Base-by-base conservation (phyloP, 1,140 invertebrate species). In the Drosophila ercepeae region DNA sequence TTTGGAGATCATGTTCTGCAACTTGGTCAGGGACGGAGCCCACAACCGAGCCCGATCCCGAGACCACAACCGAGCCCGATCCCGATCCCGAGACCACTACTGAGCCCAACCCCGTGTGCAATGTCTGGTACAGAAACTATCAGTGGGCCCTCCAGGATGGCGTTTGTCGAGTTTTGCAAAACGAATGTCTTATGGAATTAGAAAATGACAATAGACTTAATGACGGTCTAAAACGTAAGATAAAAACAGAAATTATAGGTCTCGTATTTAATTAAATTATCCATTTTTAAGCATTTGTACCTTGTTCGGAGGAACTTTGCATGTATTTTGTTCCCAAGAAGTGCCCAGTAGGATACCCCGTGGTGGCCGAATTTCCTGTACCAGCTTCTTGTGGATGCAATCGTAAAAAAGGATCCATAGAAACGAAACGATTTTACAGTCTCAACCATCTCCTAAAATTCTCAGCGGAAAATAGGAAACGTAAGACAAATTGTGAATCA, bases 341-440 rank as follows among this genome's bases (percentile, higher is more conserved):
- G n/a, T 68, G 64, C 16, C 8, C 46, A 0, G 5, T 2, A n/a
- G 23, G 23, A 3, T 8, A 19, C n/a, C 59, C 48, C 3, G 64
- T 68, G 1, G 41, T 45, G 1, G 64, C 64, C 2, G 13, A 39
- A 6, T 68, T 68, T 16, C 64, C 64, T 11, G 45, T 68, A 2
- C 46, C 64, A 25, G 36, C 64, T 36, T 3, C 48, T 1, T 68
- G 64, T 23, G 64, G 64, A 0, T 68, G 64, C 64, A 68, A 68
- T 18, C 4, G 59, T 16, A 64, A 64, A 8, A 27, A 14, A 46
- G 64, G 64, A 52, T 53, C 64, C 0, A 63, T 65, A 0, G 39
- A 11, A 13, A 46, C 49, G 6, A 6, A 64, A 29, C 9, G 3
- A 7, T 68, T 68, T 3, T 4, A 7, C 39, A 68, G 60, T n/a